These are phyloP conservation scores for Ophthalmolycus amberensis DNA, from an alignment of 2,113 vertebrate species.

Conservation along the genomic window DNA sequence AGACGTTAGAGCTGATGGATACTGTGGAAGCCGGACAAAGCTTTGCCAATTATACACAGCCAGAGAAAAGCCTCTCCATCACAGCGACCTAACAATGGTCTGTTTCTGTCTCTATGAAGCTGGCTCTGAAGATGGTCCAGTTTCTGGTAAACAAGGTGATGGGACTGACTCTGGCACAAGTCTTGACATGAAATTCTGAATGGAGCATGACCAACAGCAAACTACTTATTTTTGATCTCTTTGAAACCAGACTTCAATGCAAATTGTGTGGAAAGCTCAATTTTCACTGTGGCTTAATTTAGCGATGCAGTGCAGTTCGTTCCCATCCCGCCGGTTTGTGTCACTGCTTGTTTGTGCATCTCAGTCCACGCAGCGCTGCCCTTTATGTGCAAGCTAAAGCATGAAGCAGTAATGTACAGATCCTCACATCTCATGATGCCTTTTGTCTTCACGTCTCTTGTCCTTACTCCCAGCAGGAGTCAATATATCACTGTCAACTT, in stretches of 20 bases:
- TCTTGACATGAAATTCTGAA: not conserved
- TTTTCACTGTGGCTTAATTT: not conserved
- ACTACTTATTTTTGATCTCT: not conserved
- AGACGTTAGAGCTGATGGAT: conserved; percentile 3
- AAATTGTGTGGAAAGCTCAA: conserved; percentile 2
- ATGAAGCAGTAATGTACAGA: conserved; percentile 1
- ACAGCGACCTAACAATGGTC: not conserved
- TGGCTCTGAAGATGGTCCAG: not conserved
- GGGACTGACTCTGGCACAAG: not conserved
- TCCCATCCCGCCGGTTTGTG: conserved; percentile 2
- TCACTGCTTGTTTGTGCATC: conserved; percentile 7
- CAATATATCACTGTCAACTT: not conserved
- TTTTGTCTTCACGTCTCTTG: not conserved
- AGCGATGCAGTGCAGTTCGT: not conserved
- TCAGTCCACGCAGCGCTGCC: not conserved
- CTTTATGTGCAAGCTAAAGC: not conserved
- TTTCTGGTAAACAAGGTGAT: conserved; percentile 4
- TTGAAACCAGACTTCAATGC: not conserved
- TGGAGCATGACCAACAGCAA: not conserved
- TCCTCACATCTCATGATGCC: not conserved
- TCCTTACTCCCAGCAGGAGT: not conserved
- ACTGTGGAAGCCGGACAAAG: not conserved
- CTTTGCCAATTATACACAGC: conserved; percentile 2
- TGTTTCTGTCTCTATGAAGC: not conserved
- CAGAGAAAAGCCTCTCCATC: conserved; percentile 2